A percentile compares a stretch with the other conserved stretches of the same genome.
Evolutionary conservation across 2,888 invertebrate species (phyloP).

Genomic region (Stegophylla sp.): DNA sequence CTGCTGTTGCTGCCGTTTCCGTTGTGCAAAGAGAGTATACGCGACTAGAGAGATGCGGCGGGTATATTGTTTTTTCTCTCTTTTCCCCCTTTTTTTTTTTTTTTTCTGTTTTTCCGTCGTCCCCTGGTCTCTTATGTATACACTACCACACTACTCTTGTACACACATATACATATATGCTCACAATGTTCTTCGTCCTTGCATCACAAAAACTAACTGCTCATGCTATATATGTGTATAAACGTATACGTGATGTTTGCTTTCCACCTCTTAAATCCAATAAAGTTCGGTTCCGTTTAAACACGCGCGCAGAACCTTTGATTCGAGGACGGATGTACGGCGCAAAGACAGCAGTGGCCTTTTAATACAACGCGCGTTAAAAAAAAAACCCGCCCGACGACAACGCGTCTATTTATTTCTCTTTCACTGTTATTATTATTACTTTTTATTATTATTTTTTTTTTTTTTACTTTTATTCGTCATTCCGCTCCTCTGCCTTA

Average conservation of each 20-base stretch:
- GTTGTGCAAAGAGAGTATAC: slow-evolving; percentile 47
- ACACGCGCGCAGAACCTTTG: slow-evolving; percentile 42
- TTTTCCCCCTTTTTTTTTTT: slow-evolving; percentile 1
- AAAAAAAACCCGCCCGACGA: slow-evolving; percentile 18
- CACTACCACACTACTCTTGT: slow-evolving; percentile 22
- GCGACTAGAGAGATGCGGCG: background rate
- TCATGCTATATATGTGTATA: background rate
- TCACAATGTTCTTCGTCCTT: slow-evolving; percentile 30
- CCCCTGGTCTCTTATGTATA: slow-evolving; percentile 15
- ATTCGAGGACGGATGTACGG: slow-evolving; percentile 31
- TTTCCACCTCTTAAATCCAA: slow-evolving; percentile 55
- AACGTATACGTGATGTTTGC: slow-evolving; percentile 47
- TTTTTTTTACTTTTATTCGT: background rate
- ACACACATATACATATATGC: background rate
- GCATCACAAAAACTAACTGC: slow-evolving; percentile 36
- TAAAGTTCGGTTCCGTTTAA: slow-evolving; percentile 57
- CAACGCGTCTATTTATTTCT: slow-evolving; percentile 14
- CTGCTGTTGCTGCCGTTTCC: slow-evolving; percentile 22
- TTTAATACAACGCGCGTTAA: slow-evolving; percentile 24
- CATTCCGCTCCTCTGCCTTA: background rate
- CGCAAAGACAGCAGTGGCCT: slow-evolving; percentile 5
- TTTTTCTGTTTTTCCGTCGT: slow-evolving; percentile 21
- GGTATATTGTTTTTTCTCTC: slow-evolving; percentile 48
- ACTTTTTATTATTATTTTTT: background rate
- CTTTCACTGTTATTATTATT: slow-evolving; percentile 1